Evolutionary conservation across 1,140 invertebrate species (phyloP).

Genomic region (Campoletis sonorensis): DNA sequence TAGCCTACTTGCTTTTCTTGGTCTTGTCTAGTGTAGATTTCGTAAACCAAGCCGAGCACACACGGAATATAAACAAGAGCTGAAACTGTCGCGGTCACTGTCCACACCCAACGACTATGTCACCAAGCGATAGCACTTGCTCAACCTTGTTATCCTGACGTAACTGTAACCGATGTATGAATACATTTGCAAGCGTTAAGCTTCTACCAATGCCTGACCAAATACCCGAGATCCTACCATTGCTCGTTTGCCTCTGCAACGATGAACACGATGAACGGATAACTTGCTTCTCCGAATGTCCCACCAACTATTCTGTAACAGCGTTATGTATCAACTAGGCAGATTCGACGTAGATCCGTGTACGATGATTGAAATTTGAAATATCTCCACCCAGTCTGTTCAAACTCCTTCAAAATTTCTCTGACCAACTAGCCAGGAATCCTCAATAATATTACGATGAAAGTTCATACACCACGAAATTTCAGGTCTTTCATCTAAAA

Average conservation of each 20-base stretch:
- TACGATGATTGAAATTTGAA: conserved; percentile 35
- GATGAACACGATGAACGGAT: conserved; percentile 29
- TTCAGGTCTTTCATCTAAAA: neutral
- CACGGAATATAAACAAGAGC: conserved; percentile 50
- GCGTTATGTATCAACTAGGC: neutral
- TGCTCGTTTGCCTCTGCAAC: conserved; percentile 7
- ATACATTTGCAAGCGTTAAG: conserved; percentile 55
- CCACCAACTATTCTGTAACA: neutral
- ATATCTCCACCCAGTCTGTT: neutral
- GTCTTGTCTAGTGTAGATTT: neutral
- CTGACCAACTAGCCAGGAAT: neutral
- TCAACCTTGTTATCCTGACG: conserved; percentile 4
- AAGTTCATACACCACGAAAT: neutral
- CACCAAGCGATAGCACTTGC: conserved; percentile 8
- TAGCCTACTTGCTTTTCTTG: neutral
- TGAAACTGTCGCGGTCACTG: conserved; percentile 30
- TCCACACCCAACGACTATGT: conserved; percentile 3
- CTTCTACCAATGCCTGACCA: conserved; percentile 40
- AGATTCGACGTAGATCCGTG: neutral
- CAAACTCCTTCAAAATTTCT: conserved; percentile 20
- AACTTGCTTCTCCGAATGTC: conserved; percentile 19
- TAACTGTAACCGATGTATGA: conserved; percentile 46
- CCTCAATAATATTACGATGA: conserved; percentile 13
- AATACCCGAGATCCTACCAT: conserved; percentile 41
- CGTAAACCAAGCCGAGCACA: conserved; percentile 24